phyloP scores from a whole-genome alignment of 2,113 vertebrate species.

The Megaleporinus macrocephalus region DNA sequence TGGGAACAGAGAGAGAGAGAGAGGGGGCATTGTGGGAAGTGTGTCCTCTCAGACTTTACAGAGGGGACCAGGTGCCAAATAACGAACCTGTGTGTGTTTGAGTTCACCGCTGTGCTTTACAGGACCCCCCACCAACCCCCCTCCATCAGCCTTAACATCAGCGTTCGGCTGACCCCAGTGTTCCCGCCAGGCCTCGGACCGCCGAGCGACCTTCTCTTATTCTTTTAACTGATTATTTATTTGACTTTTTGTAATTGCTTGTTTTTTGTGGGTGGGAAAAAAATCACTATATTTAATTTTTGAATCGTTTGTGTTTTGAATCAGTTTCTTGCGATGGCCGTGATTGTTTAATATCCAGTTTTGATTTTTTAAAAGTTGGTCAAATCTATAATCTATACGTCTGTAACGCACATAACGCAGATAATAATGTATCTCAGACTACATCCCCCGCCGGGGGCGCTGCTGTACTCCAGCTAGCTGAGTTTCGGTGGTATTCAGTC shows the following conservation, averaged over 20 bases:
- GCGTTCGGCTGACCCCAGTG: constrained; percentile 34
- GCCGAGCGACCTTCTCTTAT: not conserved
- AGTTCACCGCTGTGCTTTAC: constrained; percentile 47
- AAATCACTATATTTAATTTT: not conserved
- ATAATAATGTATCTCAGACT: not conserved
- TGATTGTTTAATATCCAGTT: constrained; percentile 3
- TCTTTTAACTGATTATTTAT: constrained; percentile 2
- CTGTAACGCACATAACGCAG: not conserved
- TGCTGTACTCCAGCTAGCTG: not conserved
- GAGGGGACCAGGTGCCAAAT: constrained; percentile 73
- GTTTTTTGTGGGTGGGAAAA: too few species aligned
- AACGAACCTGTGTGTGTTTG: constrained; percentile 59
- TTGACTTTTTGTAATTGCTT: not conserved
- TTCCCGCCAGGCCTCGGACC: constrained; percentile 29
- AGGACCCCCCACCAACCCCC: too few species aligned
- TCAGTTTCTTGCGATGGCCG: not conserved
- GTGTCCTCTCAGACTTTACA: constrained; percentile 48
- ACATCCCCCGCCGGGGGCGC: not conserved
- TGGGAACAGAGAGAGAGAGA: constrained; percentile 38
- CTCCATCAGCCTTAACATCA: constrained; percentile 45
- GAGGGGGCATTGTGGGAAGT: not conserved
- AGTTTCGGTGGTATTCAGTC: not conserved
- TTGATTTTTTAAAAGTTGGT: constrained; percentile 3
- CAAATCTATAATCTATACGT: not conserved
- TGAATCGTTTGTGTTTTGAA: not conserved